Conservation (phyloP, 2,888 invertebrate genomes). For the Macrosiphum euphorbiae region DNA sequence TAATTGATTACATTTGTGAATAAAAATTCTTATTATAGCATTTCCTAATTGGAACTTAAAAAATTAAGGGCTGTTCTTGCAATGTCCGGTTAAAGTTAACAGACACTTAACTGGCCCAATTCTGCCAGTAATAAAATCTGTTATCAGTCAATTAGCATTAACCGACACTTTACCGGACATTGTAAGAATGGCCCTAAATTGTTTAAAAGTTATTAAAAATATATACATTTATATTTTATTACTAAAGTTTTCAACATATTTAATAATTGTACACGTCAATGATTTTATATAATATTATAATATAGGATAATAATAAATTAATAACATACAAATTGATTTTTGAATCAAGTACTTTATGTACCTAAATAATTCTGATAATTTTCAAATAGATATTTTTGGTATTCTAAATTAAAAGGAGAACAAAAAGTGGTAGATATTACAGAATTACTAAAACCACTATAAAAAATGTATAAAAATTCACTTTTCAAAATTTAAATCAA, state of each 20-base stretch:
- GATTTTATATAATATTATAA: constrained; percentile 5
- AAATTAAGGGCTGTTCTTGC: background rate
- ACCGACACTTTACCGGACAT: too few relatives aligned
- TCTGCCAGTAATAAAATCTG: too few relatives aligned
- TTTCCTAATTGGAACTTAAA: background rate
- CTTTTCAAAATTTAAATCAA: background rate
- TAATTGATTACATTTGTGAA: background rate
- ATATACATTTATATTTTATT: background rate
- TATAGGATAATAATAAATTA: constrained; percentile 19
- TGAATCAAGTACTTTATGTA: background rate
- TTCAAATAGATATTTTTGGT: background rate
- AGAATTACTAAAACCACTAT: background rate
- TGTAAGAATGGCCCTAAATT: background rate
- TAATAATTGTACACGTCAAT: background rate
- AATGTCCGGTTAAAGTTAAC: too few relatives aligned
- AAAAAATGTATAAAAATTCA: background rate
- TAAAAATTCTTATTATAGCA: constrained; percentile 14
- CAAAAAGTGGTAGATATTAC: constrained; percentile 7
- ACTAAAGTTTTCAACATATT: background rate
- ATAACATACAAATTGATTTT: background rate
- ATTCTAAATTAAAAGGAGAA: background rate
- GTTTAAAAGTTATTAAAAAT: background rate
- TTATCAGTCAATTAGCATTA: too few relatives aligned
- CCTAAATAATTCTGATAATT: background rate
- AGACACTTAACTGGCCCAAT: too few relatives aligned